phyloP scores from a whole-genome alignment of 1,140 invertebrate species.

The Ostrea denselamellosa region DNA sequence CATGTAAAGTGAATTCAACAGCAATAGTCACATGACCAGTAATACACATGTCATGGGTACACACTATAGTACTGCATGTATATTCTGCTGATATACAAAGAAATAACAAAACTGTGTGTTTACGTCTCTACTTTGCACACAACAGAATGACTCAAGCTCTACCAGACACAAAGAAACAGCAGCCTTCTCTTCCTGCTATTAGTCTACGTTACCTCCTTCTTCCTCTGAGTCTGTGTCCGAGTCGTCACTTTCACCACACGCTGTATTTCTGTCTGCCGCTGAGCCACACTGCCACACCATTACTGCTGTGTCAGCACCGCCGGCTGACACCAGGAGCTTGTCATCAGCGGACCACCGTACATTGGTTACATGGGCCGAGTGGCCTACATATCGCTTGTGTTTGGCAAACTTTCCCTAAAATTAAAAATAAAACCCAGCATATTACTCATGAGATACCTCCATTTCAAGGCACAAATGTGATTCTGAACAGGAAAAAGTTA shows the following conservation, averaged over 20 bases:
- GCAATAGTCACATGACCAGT: too few relatives aligned
- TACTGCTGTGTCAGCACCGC: constrained; percentile 78
- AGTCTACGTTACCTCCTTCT: constrained; percentile 70
- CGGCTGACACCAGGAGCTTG: constrained; percentile 73
- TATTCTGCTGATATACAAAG: too few relatives aligned
- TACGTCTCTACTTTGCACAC: too few relatives aligned
- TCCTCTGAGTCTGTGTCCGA: constrained; percentile 79
- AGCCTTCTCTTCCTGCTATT: not conserved
- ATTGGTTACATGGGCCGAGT: constrained; percentile 79
- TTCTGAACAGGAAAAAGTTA: not conserved
- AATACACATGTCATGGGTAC: too few relatives aligned
- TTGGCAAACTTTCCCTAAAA: constrained; percentile 79
- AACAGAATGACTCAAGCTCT: not conserved
- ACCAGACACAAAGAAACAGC: not conserved
- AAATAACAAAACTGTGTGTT: too few relatives aligned
- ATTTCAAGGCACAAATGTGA: constrained; percentile 28
- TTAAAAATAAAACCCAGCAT: not conserved
- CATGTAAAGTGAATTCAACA: too few relatives aligned
- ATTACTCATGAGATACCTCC: not conserved
- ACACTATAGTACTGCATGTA: too few relatives aligned
- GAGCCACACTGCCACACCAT: constrained; percentile 75
- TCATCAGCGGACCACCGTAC: constrained; percentile 76
- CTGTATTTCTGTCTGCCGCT: constrained; percentile 54
- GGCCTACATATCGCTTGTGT: constrained; percentile 79
- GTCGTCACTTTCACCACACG: constrained; percentile 77